Conservation (phyloP, 2,888 invertebrate genomes). For the Globia sparganii region DNA sequence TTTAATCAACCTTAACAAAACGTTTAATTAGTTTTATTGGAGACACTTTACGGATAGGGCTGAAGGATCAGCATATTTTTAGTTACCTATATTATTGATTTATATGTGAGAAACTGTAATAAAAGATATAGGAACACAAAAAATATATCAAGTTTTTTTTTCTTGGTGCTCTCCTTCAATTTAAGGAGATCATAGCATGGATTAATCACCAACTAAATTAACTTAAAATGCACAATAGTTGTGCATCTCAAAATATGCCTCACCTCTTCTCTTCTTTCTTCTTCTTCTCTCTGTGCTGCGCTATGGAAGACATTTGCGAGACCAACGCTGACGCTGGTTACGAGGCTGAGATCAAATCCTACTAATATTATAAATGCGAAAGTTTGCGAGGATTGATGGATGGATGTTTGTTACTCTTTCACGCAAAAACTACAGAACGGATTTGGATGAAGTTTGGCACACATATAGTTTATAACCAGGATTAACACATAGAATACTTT, state of each 20-base stretch:
- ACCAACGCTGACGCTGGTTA: not conserved
- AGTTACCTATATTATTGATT: not conserved
- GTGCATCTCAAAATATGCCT: not conserved
- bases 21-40: slow-evolving; percentile 28
- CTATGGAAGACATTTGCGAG: not conserved
- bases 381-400: too few relatives aligned
- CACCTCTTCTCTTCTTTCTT: not conserved
- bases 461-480: too few relatives aligned
- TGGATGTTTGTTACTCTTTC: too few relatives aligned
- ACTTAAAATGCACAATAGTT: not conserved
- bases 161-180: not conserved
- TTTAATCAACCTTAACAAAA: slow-evolving; percentile 14
- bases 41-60: not conserved
- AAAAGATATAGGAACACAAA: not conserved
- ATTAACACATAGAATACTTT: too few relatives aligned
- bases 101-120: not conserved
- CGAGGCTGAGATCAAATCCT: not conserved
- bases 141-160: not conserved
- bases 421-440: too few relatives aligned
- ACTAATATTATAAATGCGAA: too few relatives aligned
- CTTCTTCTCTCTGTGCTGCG: not conserved
- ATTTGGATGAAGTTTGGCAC: too few relatives aligned
- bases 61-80: not conserved
- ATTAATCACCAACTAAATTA: not conserved
- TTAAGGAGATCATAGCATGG: not conserved